Evolutionary conservation across 2,888 invertebrate genomes (phyloP).

Genomic region (Stenodema calcarata): DNA sequence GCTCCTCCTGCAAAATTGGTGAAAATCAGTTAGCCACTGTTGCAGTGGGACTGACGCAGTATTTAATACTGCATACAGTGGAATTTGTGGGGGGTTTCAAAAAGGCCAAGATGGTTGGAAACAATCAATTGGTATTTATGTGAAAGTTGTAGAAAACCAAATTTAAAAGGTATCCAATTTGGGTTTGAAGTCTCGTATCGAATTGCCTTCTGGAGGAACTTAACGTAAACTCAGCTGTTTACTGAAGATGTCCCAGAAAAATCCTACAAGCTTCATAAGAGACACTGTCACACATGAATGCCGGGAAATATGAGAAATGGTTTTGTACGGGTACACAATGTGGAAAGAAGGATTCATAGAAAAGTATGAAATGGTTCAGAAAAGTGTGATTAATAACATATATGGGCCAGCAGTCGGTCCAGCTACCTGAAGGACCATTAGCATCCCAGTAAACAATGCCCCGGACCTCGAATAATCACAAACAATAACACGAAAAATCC

Average conservation of each 20-base stretch:
- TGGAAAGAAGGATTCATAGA: not conserved
- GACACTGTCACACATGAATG: not conserved
- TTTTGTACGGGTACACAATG: not conserved
- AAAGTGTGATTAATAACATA: conserved; percentile 38
- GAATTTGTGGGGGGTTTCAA: no score
- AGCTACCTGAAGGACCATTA: conserved; percentile 43
- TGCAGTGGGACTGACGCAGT: no score
- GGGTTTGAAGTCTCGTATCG: no score
- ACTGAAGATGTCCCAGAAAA: not conserved
- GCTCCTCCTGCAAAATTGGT: no score
- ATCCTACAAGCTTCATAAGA: not conserved
- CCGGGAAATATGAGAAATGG: conserved; percentile 31
- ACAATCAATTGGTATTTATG: no score
- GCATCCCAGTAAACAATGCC: conserved; percentile 25
- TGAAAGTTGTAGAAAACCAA: no score
- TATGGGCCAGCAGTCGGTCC: not conserved
- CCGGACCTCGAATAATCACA: conserved; percentile 39
- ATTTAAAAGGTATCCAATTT: no score
- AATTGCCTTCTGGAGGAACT: no score
- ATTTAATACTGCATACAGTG: no score
- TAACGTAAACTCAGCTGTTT: not conserved
- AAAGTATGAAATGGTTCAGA: conserved; percentile 31
- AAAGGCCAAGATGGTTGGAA: no score
- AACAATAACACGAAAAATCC: conserved; percentile 47
- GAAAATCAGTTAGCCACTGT: no score